phyloP scores from a whole-genome alignment of 2,113 vertebrate genomes.

The Hassar affinis region DNA sequence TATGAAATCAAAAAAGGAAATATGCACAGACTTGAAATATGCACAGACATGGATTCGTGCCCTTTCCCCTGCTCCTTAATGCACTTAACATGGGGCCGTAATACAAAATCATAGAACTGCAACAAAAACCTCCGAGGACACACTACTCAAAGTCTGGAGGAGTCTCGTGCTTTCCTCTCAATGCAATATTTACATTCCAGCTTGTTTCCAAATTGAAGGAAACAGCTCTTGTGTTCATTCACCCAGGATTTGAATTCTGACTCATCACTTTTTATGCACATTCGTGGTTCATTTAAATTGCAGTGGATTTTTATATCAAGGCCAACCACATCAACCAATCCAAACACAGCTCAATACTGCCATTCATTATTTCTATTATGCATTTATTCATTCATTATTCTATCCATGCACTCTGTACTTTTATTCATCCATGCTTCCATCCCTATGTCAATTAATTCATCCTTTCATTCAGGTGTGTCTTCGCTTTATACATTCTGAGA shows the following conservation, averaged over 20 bases:
- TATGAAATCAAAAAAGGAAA: neutral
- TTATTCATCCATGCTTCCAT: slow-evolving; percentile 35
- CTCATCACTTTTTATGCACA: slow-evolving; percentile 14
- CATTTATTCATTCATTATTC: neutral
- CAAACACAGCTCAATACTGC: neutral
- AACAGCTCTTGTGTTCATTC: neutral
- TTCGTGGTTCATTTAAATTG: neutral
- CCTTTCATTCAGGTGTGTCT: slow-evolving; percentile 35
- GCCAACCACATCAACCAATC: neutral
- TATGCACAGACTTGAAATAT: neutral
- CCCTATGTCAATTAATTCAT: slow-evolving; percentile 41
- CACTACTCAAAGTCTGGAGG: neutral
- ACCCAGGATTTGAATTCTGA: neutral
- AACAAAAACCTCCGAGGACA: neutral
- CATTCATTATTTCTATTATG: neutral
- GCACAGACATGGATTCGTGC: neutral
- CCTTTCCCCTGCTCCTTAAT: neutral
- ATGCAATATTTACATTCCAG: slow-evolving; percentile 4
- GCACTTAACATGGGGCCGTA: neutral
- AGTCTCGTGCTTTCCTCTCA: neutral
- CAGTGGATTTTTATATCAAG: neutral
- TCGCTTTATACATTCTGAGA: neutral
- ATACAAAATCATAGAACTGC: neutral
- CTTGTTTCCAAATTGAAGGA: neutral
- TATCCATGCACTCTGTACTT: neutral